These are phyloP conservation scores for Trematocara stigmaticum DNA, from an alignment of 2,113 vertebrate genomes.

Conservation along the genomic window DNA sequence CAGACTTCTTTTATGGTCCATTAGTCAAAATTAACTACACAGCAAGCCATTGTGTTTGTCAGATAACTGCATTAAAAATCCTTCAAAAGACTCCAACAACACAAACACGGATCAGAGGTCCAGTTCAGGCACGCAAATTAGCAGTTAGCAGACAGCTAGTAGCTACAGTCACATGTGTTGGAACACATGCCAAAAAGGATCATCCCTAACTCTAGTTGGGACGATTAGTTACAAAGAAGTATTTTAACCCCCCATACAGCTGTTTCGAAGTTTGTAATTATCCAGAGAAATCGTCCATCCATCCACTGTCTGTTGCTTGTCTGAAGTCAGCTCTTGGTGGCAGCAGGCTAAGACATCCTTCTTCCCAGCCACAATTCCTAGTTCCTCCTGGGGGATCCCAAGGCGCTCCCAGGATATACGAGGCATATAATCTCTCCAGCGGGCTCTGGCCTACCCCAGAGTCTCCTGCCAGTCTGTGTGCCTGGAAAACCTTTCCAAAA, in stretches of 20 bases:
- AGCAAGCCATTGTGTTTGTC: neutral
- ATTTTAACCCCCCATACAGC: neutral
- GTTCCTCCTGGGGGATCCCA: neutral
- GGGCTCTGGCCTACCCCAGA: neutral
- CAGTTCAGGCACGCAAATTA: neutral
- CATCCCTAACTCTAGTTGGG: neutral
- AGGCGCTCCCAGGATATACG: neutral
- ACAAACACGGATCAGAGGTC: neutral
- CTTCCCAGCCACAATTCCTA: neutral
- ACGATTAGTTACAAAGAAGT: neutral
- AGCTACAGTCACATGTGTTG: neutral
- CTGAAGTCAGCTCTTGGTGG: neutral
- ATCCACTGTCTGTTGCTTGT: neutral
- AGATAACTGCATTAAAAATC: neutral
- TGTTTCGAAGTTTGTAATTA: neutral
- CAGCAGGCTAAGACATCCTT: neutral
- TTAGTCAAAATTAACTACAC: neutral
- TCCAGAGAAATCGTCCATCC: neutral
- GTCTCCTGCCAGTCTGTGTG: neutral
- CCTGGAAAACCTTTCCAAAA: neutral
- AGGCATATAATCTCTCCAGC: neutral
- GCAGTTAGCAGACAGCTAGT: neutral
- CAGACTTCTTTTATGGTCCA: neutral
- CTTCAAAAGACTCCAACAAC: neutral
- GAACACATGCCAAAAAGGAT: neutral